A percentile compares a stretch with the other conserved stretches of the same genome.
Conservation (phyloP, 2,888 invertebrate genomes). For the Zhuqinia jingwanae region DNA sequence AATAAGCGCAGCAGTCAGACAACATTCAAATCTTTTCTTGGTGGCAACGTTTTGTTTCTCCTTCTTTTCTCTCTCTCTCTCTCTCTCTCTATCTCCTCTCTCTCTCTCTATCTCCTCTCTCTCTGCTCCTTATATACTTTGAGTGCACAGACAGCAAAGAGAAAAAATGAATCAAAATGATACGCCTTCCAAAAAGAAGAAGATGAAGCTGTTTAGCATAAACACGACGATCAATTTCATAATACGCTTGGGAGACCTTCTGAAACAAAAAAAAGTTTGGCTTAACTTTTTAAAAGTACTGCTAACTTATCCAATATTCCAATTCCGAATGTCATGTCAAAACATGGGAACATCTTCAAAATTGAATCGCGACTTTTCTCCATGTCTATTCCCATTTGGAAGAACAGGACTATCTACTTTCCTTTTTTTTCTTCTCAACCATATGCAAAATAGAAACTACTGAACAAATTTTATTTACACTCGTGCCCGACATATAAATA, state of each 20-base stretch:
- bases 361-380: conserved; percentile 10
- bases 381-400: conserved; percentile 50
- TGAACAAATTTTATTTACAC: not conserved
- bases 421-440: not conserved
- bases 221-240: conserved; percentile 66
- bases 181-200: conserved; percentile 32
- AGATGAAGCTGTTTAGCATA: conserved; percentile 60
- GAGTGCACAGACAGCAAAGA: not conserved
- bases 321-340: conserved; percentile 62
- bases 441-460: not conserved
- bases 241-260: conserved; percentile 55
- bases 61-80: not conserved
- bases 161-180: conserved; percentile 54
- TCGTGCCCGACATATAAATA: not conserved
- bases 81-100: too few relatives aligned
- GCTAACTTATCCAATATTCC: conserved; percentile 27
- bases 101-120: too few relatives aligned
- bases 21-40: not conserved
- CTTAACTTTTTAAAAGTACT: conserved; percentile 48
- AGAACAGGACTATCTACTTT: conserved; percentile 59
- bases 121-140: too few relatives aligned
- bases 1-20: not conserved
- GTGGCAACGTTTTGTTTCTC: not conserved
- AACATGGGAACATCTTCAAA: conserved; percentile 48
- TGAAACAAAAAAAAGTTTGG: conserved; percentile 43